Evolutionary conservation across 1,140 invertebrate genomes (phyloP).

Genomic region (Drosophila subobscura): DNA sequence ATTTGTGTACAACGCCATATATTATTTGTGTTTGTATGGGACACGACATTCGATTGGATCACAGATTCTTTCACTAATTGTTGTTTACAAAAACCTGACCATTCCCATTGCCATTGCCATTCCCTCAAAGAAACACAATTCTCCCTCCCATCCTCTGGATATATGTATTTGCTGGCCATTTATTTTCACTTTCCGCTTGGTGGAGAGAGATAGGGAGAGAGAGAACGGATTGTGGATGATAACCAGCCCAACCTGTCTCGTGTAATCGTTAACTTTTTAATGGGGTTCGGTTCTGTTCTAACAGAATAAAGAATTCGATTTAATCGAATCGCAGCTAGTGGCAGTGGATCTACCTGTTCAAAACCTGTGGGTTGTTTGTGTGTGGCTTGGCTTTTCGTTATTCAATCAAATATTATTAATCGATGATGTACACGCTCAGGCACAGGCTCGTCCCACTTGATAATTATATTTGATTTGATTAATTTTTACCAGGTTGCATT

Average conservation of each 20-base stretch:
- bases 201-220: background rate
- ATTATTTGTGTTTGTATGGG: too few relatives aligned
- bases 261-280: conserved; percentile 51
- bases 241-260: conserved; percentile 47
- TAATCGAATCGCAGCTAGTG: conserved; percentile 28
- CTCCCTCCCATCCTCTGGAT: conserved; percentile 7
- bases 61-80: conserved; percentile 34
- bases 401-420: conserved; percentile 34
- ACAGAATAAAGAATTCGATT: conserved; percentile 46
- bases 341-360: conserved; percentile 33
- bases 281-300: conserved; percentile 24
- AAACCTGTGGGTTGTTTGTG: background rate
- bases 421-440: conserved; percentile 33
- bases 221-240: conserved; percentile 4
- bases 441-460: conserved; percentile 6
- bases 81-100: conserved; percentile 38
- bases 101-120: conserved; percentile 8
- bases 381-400: conserved; percentile 9
- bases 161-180: conserved; percentile 47
- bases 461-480: conserved; percentile 28
- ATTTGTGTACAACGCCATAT: conserved; percentile 25
- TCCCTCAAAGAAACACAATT: background rate
- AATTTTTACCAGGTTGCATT: conserved; percentile 10
- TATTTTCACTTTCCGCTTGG: conserved; percentile 47
- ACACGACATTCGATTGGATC: conserved; percentile 29